Conservation (phyloP, 2,797 vertebrate genomes). For the Spea hammondii region DNA sequence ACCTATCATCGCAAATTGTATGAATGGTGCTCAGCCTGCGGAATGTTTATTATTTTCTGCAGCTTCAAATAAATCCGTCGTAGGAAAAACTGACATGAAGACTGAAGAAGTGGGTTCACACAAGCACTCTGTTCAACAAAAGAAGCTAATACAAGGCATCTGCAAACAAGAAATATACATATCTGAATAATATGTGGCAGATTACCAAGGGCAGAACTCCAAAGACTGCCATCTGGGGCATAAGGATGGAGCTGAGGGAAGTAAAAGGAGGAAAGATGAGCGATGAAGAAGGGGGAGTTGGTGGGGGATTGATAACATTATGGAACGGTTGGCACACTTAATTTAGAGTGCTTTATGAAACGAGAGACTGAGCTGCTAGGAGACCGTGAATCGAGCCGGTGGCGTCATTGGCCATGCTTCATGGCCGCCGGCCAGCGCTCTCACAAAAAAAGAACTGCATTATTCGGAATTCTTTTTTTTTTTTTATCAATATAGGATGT, state of each 20-base stretch:
- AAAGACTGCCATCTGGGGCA: conserved; percentile 70
- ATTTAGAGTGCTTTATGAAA: conserved; percentile 50
- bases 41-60: conserved; percentile 4
- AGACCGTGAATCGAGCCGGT: conserved; percentile 53
- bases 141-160: conserved; percentile 65
- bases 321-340: conserved; percentile 61
- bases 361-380: conserved; percentile 51
- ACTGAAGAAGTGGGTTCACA: conserved; percentile 57
- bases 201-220: conserved; percentile 68
- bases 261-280: conserved; percentile 53
- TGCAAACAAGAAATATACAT: conserved; percentile 66
- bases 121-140: conserved; percentile 63
- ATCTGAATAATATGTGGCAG: conserved; percentile 67
- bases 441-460: conserved; percentile 9
- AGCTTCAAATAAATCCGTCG: neutral
- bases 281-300: conserved; percentile 33
- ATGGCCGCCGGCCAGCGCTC: conserved; percentile 35
- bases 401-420: conserved; percentile 34
- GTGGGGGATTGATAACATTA: conserved; percentile 58
- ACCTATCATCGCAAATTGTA: neutral
- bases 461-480: conserved; percentile 29
- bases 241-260: conserved; percentile 63
- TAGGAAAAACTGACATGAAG: conserved; percentile 19
- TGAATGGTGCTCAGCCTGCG: neutral
- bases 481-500: neutral